phyloP scores from a whole-genome alignment of 2,113 vertebrate genomes.

The Nerophis ophidion region DNA sequence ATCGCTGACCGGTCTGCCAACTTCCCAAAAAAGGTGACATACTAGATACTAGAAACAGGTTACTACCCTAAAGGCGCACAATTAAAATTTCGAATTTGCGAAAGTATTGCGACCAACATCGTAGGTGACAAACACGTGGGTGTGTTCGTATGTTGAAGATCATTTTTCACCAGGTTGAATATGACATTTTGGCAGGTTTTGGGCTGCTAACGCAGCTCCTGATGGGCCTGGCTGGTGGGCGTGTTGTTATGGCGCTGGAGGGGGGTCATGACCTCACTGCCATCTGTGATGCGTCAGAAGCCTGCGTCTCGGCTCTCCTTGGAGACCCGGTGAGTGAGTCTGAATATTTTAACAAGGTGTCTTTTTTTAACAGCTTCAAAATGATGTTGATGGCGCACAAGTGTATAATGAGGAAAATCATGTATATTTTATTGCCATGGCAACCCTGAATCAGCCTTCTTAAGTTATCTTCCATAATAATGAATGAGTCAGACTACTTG shows the following conservation, averaged over 20 bases:
- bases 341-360: not conserved
- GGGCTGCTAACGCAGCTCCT: constrained; percentile 59
- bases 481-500: too few species aligned
- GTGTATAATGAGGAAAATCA: not conserved
- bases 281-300: constrained; percentile 64
- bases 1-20: too few species aligned
- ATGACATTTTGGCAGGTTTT: constrained; percentile 43
- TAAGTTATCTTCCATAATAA: not conserved
- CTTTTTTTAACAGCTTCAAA: not conserved
- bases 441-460: not conserved
- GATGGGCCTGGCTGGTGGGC: constrained; percentile 61
- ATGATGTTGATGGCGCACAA: not conserved
- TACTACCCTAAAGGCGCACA: too few species aligned
- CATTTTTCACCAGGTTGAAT: too few species aligned
- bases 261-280: constrained; percentile 65
- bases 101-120: too few species aligned
- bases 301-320: constrained; percentile 54
- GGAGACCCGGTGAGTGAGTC: constrained; percentile 55
- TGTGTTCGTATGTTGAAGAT: too few species aligned
- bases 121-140: too few species aligned
- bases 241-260: constrained; percentile 63
- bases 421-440: not conserved
- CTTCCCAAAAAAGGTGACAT: too few species aligned
- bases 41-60: too few species aligned
- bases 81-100: too few species aligned